A percentile compares a stretch with the other conserved stretches of the same genome.
phyloP scores from a whole-genome alignment of 1,140 invertebrate genomes.

The Ceratina australensis region DNA sequence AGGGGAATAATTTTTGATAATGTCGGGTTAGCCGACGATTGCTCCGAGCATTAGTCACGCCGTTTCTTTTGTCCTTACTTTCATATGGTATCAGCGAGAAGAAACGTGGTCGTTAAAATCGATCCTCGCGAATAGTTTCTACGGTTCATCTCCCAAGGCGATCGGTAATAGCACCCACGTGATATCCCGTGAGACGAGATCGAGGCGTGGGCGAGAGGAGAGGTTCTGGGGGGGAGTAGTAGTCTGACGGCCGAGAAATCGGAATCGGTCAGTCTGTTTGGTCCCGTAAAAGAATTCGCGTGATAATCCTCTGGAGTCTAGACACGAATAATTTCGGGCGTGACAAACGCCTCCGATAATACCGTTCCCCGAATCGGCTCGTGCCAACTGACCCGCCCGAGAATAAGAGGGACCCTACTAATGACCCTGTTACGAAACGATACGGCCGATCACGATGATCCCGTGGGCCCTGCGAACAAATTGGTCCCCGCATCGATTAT shows the following conservation, averaged over 20 bases:
- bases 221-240: no score
- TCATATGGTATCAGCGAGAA: not conserved
- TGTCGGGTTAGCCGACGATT: constrained; percentile 41
- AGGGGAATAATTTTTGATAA: constrained; percentile 28
- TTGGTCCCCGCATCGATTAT: constrained; percentile 28
- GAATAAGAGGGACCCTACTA: constrained; percentile 27
- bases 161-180: constrained; percentile 6
- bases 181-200: constrained; percentile 8
- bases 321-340: not conserved
- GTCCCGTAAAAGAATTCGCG: constrained; percentile 7
- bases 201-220: not conserved
- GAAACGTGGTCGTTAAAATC: constrained; percentile 10
- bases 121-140: not conserved
- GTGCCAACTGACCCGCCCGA: constrained; percentile 32
- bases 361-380: constrained; percentile 38
- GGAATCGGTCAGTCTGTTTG: not conserved
- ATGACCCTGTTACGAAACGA: constrained; percentile 38
- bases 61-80: constrained; percentile 38
- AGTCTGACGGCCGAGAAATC: not conserved
- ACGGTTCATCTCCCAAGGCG: not conserved
- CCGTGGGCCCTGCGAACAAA: constrained; percentile 14
- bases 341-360: not conserved
- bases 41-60: constrained; percentile 48
- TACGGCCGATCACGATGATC: constrained; percentile 20
- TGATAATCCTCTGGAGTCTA: constrained; percentile 22